Evolutionary conservation across 2,797 vertebrate species (phyloP).

Genomic region (Cirrhinus mrigala): DNA sequence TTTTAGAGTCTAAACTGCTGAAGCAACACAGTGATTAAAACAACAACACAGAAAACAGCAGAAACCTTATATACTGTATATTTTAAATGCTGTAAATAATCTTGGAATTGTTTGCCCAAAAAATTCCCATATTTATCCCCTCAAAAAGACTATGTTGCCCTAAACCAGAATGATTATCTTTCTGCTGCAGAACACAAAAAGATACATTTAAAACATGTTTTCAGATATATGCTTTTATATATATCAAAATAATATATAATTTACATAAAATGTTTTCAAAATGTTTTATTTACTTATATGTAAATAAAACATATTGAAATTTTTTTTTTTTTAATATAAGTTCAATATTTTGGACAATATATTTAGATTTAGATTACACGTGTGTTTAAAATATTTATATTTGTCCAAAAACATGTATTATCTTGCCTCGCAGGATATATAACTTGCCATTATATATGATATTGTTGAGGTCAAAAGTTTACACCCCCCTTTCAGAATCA

Average conservation of each 20-base stretch:
- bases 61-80: not conserved
- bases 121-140: not conserved
- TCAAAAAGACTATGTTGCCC: not conserved
- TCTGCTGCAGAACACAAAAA: not conserved
- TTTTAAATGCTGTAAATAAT: not conserved
- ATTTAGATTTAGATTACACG: too few species aligned
- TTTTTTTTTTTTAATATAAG: not conserved
- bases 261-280: not conserved
- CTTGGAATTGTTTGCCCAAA: not conserved
- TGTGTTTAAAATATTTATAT: not conserved
- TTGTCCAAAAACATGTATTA: not conserved
- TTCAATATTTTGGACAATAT: not conserved
- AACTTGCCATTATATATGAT: not conserved
- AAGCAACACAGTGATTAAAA: conserved; percentile 27
- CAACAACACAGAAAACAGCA: not conserved
- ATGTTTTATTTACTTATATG: too few species aligned
- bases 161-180: not conserved
- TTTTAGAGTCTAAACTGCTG: conserved; percentile 37
- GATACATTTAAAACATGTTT: not conserved
- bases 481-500: too few species aligned
- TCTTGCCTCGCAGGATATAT: not conserved
- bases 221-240: not conserved
- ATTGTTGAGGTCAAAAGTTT: too few species aligned
- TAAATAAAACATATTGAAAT: too few species aligned
- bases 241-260: not conserved